Conservation (phyloP, 2,797 vertebrate species). For the Synaphobranchus kaupii region DNA sequence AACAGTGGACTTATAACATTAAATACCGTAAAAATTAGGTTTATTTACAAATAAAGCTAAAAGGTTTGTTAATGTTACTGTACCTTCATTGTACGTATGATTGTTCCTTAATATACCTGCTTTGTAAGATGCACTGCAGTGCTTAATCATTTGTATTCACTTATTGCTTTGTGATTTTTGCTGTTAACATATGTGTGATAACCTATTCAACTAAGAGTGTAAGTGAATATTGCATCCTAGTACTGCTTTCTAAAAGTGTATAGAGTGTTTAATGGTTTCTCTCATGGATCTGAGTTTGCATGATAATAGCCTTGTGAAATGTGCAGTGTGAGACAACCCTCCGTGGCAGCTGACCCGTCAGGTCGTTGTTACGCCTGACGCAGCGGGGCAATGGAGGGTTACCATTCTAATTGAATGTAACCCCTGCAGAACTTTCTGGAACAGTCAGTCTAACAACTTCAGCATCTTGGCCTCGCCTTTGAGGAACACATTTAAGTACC, state of each 20-base stretch:
- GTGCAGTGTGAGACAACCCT: conserved; percentile 5
- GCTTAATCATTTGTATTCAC: not conserved
- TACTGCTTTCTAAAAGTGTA: not conserved
- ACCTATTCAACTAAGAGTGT: not conserved
- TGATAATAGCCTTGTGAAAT: conserved; percentile 7
- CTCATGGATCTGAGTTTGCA: conserved; percentile 12
- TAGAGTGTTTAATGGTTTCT: not conserved
- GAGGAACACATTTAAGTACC: not conserved
- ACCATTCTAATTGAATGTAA: not conserved
- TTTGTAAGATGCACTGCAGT: not conserved
- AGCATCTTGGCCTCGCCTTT: not conserved
- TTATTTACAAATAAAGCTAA: not conserved
- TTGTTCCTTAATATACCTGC: not conserved
- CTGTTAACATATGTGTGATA: not conserved
- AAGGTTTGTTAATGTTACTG: not conserved
- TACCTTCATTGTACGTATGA: not conserved
- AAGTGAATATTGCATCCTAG: not conserved
- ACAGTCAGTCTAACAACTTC: not conserved
- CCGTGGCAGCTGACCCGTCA: not conserved
- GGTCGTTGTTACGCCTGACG: not conserved
- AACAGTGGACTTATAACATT: not conserved
- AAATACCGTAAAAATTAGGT: not conserved
- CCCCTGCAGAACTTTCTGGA: not conserved
- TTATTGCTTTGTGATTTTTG: not conserved
- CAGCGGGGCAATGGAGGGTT: not conserved